phyloP scores from a whole-genome alignment of 2,113 vertebrate species.

The Centropristis striata region DNA sequence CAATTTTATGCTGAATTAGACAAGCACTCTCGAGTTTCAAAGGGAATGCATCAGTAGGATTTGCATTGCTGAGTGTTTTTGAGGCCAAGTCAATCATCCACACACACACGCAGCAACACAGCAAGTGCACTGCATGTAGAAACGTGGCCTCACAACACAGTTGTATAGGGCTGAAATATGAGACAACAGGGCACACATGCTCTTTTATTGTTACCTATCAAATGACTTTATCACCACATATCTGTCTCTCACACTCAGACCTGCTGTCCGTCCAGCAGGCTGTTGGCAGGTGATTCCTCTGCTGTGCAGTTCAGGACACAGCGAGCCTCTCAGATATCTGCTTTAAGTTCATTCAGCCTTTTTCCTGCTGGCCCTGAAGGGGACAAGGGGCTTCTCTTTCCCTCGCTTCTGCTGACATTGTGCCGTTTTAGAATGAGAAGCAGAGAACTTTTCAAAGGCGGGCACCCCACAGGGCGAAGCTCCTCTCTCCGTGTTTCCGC shows the following conservation, averaged over 20 bases:
- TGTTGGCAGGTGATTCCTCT: constrained; percentile 31
- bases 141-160: not conserved
- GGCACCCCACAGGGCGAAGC: constrained; percentile 26
- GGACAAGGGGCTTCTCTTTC: constrained; percentile 64
- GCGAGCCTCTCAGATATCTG: constrained; percentile 68
- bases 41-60: constrained; percentile 54
- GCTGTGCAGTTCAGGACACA: constrained; percentile 39
- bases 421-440: constrained; percentile 65
- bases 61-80: constrained; percentile 26
- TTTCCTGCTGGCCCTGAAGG: constrained; percentile 51
- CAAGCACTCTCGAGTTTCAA: constrained; percentile 67
- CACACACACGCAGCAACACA: constrained; percentile 28
- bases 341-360: constrained; percentile 74
- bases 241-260: constrained; percentile 8
- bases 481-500: constrained; percentile 15
- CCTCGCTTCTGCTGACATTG: constrained; percentile 74
- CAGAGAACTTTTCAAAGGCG: constrained; percentile 46
- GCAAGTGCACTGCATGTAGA: not conserved
- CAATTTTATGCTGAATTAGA: constrained; percentile 71
- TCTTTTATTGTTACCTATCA: constrained; percentile 3
- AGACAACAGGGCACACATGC: constrained; percentile 10
- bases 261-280: constrained; percentile 14
- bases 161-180: not conserved
- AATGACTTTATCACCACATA: constrained; percentile 9
- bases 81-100: constrained; percentile 29